phyloP scores from a whole-genome alignment of 2,113 vertebrate genomes.

The Gila orcuttii region DNA sequence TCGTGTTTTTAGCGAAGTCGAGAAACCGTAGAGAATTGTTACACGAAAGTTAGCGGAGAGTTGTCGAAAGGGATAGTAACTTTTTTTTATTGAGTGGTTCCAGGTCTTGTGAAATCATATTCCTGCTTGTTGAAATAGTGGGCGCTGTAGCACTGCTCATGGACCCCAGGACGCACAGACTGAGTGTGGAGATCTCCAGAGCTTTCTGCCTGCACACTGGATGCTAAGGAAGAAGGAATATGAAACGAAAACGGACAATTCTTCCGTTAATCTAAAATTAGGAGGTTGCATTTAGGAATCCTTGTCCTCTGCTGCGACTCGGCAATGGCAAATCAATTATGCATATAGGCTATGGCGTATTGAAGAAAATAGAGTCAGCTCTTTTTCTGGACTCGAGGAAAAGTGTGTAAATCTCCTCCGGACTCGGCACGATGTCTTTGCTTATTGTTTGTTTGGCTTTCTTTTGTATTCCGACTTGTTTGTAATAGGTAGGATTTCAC shows the following conservation, averaged over 20 bases:
- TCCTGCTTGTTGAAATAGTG: slow-evolving; percentile 91
- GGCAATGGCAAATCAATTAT: slow-evolving; percentile 79
- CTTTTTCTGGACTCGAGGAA: slow-evolving; percentile 68
- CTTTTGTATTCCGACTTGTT: background rate
- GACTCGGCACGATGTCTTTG: slow-evolving; percentile 49
- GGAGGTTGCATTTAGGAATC: slow-evolving; percentile 56
- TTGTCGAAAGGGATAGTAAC: slow-evolving; percentile 86
- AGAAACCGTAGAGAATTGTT: slow-evolving; percentile 60
- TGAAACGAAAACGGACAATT: slow-evolving; percentile 56
- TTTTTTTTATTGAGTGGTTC: slow-evolving; percentile 79
- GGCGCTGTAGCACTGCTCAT: slow-evolving; percentile 90
- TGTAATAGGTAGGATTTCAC: background rate
- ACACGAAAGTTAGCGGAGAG: slow-evolving; percentile 84
- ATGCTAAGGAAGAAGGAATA: slow-evolving; percentile 71
- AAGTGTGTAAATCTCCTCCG: slow-evolving; percentile 66
- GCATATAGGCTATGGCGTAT: slow-evolving; percentile 53
- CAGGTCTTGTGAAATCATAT: slow-evolving; percentile 88
- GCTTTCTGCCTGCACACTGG: slow-evolving; percentile 57
- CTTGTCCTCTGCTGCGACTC: slow-evolving; percentile 59
- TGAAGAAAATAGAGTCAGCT: slow-evolving; percentile 65
- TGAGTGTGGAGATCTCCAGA: slow-evolving; percentile 64
- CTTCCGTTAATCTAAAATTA: slow-evolving; percentile 44
- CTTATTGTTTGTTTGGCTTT: slow-evolving; percentile 35
- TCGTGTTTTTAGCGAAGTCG: slow-evolving; percentile 52
- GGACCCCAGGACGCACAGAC: slow-evolving; percentile 68